Conservation (phyloP, 2,888 invertebrate genomes). For the Apamea anceps region DNA sequence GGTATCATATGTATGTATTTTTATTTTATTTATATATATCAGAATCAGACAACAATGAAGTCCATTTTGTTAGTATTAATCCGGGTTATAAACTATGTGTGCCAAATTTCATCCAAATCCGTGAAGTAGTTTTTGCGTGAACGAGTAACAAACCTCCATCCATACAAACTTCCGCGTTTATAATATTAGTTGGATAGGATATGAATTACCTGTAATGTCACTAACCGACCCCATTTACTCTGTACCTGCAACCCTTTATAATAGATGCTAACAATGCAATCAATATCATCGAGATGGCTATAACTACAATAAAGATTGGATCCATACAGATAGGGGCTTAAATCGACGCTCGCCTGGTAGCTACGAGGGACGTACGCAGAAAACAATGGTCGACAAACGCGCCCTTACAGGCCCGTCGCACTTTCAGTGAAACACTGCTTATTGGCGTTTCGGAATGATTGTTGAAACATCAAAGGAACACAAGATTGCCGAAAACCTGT, state of each 20-base stretch:
- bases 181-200: not conserved
- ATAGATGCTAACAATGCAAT: constrained; percentile 14
- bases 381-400: not conserved
- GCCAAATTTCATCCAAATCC: no score
- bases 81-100: no score
- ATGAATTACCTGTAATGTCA: not conserved
- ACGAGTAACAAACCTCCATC: no score
- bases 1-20: no score
- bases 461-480: not conserved
- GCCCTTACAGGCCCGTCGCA: not conserved
- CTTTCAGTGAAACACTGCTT: not conserved
- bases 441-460: not conserved
- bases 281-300: constrained; percentile 12
- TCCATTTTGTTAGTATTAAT: no score
- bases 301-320: constrained; percentile 6
- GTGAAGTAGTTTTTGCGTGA: no score
- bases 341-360: not conserved
- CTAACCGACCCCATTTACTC: not conserved
- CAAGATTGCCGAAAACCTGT: not conserved
- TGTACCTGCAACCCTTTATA: not conserved
- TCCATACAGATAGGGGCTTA: not conserved
- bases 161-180: no score
- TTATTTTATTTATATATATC: no score
- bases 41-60: no score
- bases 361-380: not conserved